These are phyloP conservation scores for Lissocephala sabroskyi DNA, from an alignment of 2,888 invertebrate genomes.

Conservation along the genomic window DNA sequence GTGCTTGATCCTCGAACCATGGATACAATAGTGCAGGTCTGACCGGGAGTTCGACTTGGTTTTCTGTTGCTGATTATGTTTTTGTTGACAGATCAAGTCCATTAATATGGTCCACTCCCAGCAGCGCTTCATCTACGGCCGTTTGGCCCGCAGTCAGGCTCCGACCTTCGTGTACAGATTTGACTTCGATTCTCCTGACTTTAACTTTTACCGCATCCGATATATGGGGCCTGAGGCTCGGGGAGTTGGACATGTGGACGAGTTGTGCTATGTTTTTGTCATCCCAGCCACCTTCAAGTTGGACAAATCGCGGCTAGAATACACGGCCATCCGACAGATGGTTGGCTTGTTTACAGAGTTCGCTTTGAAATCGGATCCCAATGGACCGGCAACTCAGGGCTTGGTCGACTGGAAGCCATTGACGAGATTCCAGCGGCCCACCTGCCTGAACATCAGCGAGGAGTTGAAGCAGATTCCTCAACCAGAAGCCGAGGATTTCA, in stretches of 20 bases:
- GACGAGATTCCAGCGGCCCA: constrained; percentile 24
- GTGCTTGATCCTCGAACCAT: neutral
- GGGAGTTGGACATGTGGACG: constrained; percentile 62
- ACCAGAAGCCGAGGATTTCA: constrained; percentile 46
- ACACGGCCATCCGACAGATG: constrained; percentile 53
- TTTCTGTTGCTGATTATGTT: no score
- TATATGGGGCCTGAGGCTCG: constrained; percentile 34
- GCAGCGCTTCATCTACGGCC: constrained; percentile 49
- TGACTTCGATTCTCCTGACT: constrained; percentile 64
- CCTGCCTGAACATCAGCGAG: constrained; percentile 58
- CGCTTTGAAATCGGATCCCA: constrained; percentile 59
- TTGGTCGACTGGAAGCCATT: constrained; percentile 47
- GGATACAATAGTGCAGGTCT: no score
- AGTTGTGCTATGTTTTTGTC: constrained; percentile 60
- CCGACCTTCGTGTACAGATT: constrained; percentile 68
- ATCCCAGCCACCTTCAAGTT: constrained; percentile 38
- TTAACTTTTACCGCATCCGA: constrained; percentile 61
- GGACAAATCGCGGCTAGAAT: constrained; percentile 44
- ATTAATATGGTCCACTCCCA: constrained; percentile 53
- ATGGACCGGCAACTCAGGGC: constrained; percentile 31
- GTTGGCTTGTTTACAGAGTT: constrained; percentile 52
- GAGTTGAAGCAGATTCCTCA: constrained; percentile 46
- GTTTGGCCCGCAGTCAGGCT: constrained; percentile 44
- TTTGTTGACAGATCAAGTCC: no score
- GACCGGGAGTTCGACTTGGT: no score